phyloP scores from a whole-genome alignment of 53 echinoderm and acorn worm species.

The Mesocentrotus franciscanus region DNA sequence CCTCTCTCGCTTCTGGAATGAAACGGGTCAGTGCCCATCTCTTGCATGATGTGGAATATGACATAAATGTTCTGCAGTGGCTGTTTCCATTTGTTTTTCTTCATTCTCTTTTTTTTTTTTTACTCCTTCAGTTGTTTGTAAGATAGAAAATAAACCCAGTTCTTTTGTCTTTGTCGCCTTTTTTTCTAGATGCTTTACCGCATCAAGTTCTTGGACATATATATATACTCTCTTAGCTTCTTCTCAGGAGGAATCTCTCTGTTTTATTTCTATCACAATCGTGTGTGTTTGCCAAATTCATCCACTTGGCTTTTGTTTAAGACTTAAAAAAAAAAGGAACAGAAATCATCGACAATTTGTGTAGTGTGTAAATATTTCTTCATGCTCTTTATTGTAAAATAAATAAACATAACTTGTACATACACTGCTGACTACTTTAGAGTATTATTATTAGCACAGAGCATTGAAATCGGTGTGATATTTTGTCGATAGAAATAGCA shows the following conservation, averaged over 20 bases:
- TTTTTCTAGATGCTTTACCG: neutral
- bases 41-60: neutral
- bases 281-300: constrained; percentile 62
- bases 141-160: neutral
- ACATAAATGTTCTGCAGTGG: constrained; percentile 19
- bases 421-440: constrained; percentile 57
- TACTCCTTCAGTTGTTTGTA: neutral
- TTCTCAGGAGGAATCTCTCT: neutral
- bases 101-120: neutral
- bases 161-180: neutral
- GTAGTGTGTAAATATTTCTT: constrained; percentile 66
- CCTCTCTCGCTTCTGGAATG: neutral
- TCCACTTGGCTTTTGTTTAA: constrained; percentile 46
- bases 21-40: neutral
- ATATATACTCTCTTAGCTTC: neutral
- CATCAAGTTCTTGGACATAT: neutral
- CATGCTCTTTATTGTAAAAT: constrained; percentile 56
- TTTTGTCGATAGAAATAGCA: constrained; percentile 61
- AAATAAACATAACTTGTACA: constrained; percentile 42
- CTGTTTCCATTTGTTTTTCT: neutral
- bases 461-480: constrained; percentile 48
- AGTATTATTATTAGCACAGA: constrained; percentile 49
- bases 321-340: constrained; percentile 22
- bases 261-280: constrained; percentile 32
- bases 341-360: constrained; percentile 3